A percentile compares a stretch with the other conserved stretches of the same genome.
These are phyloP conservation scores for Pyrocoelia pectoralis DNA, from an alignment of 2,888 invertebrate genomes.

Conservation along the genomic window DNA sequence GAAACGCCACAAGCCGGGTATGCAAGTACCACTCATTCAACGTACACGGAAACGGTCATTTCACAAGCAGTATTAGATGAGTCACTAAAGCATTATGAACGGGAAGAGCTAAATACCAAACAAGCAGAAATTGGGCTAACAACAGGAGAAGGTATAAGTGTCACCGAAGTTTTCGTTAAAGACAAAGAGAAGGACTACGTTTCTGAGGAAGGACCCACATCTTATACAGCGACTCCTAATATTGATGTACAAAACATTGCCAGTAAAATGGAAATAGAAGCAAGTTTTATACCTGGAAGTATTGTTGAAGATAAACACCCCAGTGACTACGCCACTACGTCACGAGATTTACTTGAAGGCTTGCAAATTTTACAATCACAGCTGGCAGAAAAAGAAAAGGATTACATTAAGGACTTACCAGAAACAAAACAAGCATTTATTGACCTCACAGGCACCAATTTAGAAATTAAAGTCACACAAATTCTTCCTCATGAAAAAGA, in stretches of 20 bases:
- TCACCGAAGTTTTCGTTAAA: constrained; percentile 61
- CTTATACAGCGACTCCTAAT: constrained; percentile 59
- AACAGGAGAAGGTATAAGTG: constrained; percentile 57
- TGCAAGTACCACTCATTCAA: constrained; percentile 59
- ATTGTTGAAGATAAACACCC: constrained; percentile 53
- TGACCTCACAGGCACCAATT: constrained; percentile 51
- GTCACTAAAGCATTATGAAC: constrained; percentile 59
- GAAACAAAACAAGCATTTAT: constrained; percentile 54
- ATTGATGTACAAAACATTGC: constrained; percentile 62
- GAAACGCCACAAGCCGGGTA: constrained; percentile 48
- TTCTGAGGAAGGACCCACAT: constrained; percentile 52
- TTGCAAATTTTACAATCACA: constrained; percentile 64
- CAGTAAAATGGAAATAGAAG: constrained; percentile 60
- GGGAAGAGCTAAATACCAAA: constrained; percentile 54
- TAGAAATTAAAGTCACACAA: constrained; percentile 58
- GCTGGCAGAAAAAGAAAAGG: constrained; percentile 61
- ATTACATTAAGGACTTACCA: constrained; percentile 51
- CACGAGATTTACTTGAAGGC: constrained; percentile 63
- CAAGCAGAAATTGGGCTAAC: constrained; percentile 52
- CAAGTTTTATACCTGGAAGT: constrained; percentile 56
- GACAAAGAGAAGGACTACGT: constrained; percentile 63
- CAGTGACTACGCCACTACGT: constrained; percentile 60
- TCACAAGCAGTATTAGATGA: constrained; percentile 62
- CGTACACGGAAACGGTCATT: constrained; percentile 61
- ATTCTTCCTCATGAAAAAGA: constrained; percentile 61